Percentiles rank a stretch among this genome's conserved stretches.
Evolutionary conservation across 2,888 invertebrate genomes (phyloP).

Genomic region (Agrochola lota): DNA sequence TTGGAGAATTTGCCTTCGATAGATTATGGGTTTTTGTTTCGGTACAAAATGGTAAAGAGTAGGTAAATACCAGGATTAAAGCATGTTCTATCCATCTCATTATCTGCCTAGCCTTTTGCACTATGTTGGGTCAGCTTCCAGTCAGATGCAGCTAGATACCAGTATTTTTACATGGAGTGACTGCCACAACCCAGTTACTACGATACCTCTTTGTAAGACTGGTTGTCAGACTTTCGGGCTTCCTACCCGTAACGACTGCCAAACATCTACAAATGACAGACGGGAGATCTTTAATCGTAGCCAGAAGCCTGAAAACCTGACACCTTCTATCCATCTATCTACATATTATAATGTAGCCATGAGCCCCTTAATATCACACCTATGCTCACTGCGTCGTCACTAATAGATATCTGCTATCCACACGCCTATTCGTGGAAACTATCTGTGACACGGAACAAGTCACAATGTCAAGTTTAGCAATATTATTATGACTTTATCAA

Average conservation of each 20-base stretch:
- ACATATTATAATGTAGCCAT: neutral
- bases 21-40: neutral
- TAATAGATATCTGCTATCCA: neutral
- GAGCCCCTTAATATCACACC: neutral
- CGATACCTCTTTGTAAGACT: neutral
- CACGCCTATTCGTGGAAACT: neutral
- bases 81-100: neutral
- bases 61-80: neutral
- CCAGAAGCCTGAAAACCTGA: neutral
- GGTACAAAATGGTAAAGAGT: neutral
- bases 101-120: neutral
- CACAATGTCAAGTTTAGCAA: neutral
- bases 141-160: neutral
- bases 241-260: neutral
- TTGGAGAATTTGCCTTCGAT: neutral
- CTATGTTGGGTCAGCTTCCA: neutral
- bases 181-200: neutral
- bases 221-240: neutral
- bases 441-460: neutral
- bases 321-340: neutral
- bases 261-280: neutral
- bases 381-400: neutral
- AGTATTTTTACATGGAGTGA: neutral
- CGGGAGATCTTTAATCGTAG: neutral
- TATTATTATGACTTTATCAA: conserved; percentile 2